Base-by-base conservation (phyloP, 2,113 vertebrate genomes). In the Sapayoa aenigma region DNA sequence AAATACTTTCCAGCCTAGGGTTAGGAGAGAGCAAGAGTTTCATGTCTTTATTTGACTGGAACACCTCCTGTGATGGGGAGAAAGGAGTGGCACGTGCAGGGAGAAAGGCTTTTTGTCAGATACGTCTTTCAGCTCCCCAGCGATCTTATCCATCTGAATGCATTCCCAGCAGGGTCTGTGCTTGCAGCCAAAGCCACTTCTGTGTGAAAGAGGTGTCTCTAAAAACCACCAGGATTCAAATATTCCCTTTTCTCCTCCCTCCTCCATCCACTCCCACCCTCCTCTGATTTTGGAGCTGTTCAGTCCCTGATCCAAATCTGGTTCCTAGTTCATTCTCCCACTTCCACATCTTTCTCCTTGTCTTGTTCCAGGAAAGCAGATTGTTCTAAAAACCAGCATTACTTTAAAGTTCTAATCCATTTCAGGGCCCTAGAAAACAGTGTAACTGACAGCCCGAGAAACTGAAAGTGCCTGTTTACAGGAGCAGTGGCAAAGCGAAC, bases 71-170 rank as follows among this genome's bases (percentile, higher is more conserved):
- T 1, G 14, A 81, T 83, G 79, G 25, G 25, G 5, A 16, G 7
- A 88, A 94, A 89, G 89, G 55, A 95, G 65, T 2, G 11, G 39
- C 93, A 94, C 41, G 50, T 92, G 92, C 83, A 69, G 14, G 42
- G 76, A 87, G 79, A 93, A 80, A 90, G 46, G 69, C 52, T 84
- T 95, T 95, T 87, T 94, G 79, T 83, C 86, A 92, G 74, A 67
- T 67, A 87, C 87, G 41, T 63, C 73, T 92, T 84, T 87, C 62
- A 75, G 68, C 88, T 93, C 85, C 76, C 50, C 90, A 94, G 69
- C 72, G 95, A 62, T 74, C 21, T 69, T 87, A 92, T 87, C 52
- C 73, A 49, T 76, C 68, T 50, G 53, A 93, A 63, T 49, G 39
- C 76, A 72, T 63, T 92, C 90, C 67, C 95, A 96, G 89, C 89